Conservation (phyloP, 2,113 vertebrate species). For the Polypterus senegalus region DNA sequence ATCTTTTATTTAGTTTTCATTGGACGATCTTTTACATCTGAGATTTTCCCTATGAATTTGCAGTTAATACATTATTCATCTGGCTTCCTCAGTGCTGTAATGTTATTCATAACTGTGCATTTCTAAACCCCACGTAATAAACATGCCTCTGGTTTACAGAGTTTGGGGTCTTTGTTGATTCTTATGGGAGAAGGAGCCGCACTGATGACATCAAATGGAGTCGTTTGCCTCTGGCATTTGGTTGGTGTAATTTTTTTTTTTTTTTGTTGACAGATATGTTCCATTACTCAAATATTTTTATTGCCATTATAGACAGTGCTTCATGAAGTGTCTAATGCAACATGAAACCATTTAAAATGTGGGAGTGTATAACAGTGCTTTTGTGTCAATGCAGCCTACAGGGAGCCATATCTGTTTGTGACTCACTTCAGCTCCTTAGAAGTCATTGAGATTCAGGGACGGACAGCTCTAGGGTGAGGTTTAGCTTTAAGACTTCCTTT, state of each 20-base stretch:
- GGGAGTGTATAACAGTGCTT: neutral
- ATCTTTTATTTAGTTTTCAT: neutral
- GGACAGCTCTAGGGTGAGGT: conserved; percentile 73
- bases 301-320: too few relatives aligned
- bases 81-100: too few relatives aligned
- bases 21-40: neutral
- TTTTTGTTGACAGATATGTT: neutral
- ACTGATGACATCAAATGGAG: conserved; percentile 94
- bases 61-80: too few relatives aligned
- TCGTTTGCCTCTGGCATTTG: conserved; percentile 85
- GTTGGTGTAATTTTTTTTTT: conserved; percentile 38
- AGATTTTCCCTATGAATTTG: too few relatives aligned
- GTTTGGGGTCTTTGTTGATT: conserved; percentile 93
- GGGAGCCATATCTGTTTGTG: conserved; percentile 94
- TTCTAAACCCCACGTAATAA: too few relatives aligned
- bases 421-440: conserved; percentile 97
- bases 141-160: conserved; percentile 47
- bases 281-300: neutral
- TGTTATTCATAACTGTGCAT: too few relatives aligned
- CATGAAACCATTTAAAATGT: neutral
- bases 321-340: too few relatives aligned
- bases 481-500: too few relatives aligned
- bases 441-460: conserved; percentile 90
- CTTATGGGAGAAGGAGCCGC: conserved; percentile 83
- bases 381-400: conserved; percentile 61